Percentiles rank a stretch among this genome's conserved stretches.
Evolutionary conservation across 2,797 vertebrate species (phyloP).

Genomic region (Ataeniobius toweri): DNA sequence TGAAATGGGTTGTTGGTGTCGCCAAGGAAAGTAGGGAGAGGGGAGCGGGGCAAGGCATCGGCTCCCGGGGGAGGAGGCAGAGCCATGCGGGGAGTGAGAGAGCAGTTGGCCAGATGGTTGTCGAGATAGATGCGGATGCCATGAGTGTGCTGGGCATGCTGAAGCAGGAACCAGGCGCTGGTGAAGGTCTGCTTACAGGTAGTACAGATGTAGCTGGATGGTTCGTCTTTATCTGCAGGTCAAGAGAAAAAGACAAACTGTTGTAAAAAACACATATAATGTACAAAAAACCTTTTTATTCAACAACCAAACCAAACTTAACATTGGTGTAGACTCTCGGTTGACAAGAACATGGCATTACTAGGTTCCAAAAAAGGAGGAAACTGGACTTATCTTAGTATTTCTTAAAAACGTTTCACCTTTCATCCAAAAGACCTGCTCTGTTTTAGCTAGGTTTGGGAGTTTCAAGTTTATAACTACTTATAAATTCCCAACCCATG

Average conservation of each 20-base stretch:
- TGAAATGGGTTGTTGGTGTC: conserved; percentile 95
- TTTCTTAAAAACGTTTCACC: neutral
- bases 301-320: neutral
- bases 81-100: conserved; percentile 95
- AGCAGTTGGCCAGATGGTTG: conserved; percentile 91
- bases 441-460: too few relatives aligned
- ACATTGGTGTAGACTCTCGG: neutral
- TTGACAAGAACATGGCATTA: neutral
- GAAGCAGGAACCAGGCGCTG: conserved; percentile 99
- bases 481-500: neutral
- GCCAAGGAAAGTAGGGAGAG: conserved; percentile 94
- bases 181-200: conserved; percentile 99
- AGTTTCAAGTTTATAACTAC: too few relatives aligned
- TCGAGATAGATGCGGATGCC: conserved; percentile 99
- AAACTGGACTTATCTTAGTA: neutral
- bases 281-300: neutral
- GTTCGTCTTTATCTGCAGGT: conserved; percentile 95
- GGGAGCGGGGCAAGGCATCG: conserved; percentile 91
- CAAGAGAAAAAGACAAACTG: conserved; percentile 33
- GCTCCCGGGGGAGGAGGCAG: conserved; percentile 91
- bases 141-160: conserved; percentile 98
- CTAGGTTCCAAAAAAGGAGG: neutral
- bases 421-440: neutral
- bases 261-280: neutral
- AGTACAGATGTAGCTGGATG: conserved; percentile 99